Base-by-base conservation (phyloP, 2,113 vertebrate species). In the Suncus etruscus region DNA sequence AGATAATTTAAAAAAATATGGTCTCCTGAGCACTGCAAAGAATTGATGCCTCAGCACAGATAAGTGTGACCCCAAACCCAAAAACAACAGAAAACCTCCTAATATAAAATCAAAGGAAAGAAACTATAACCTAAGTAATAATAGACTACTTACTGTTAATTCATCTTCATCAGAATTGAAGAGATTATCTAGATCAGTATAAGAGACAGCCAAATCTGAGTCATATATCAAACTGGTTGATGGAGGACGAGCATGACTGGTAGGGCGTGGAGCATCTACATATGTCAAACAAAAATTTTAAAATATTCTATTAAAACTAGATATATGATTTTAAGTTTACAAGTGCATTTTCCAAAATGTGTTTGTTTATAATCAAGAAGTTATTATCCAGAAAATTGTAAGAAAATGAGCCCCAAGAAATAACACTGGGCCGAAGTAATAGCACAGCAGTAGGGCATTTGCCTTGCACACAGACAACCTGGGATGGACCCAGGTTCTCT, bases 101-200 rank as follows among this genome's bases (percentile, higher is more conserved):
- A 39, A 8, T 32, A 73, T 10, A 88, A 95, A 94, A 94, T 24
- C 29, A 89, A 92, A 16, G 70, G 90, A 92, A 84, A 86, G 11
- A 77, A 88, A 51, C 39, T 81, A 47, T 85, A 92, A 89, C 31
- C 18, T 25, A 74, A 75, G 74, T 76, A 45, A 87, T 83, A 94
- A 73, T 9, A 61, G 18, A 3, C 90, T 96, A 98, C 99, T 98
- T 95, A 99, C 99, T 97, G 98, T 97, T 91, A 99, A 97, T 79
- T 99, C 99, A 94, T 99, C 99, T 97, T 99, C 99, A 85, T 99
- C 99, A 2, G 99, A 99, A 96, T 99, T 99, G 97, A 99, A 99
- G 95, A 99, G 98, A 98, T 99, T 99, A 98, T 99, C 99, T 90
- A 99, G 98, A 97, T 99, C 99, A 25, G 99, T 99, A 72, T 99